These are phyloP conservation scores for Echinarachnius parma DNA, from an alignment of 53 echinoderm and acorn worm species.

Conservation along the genomic window DNA sequence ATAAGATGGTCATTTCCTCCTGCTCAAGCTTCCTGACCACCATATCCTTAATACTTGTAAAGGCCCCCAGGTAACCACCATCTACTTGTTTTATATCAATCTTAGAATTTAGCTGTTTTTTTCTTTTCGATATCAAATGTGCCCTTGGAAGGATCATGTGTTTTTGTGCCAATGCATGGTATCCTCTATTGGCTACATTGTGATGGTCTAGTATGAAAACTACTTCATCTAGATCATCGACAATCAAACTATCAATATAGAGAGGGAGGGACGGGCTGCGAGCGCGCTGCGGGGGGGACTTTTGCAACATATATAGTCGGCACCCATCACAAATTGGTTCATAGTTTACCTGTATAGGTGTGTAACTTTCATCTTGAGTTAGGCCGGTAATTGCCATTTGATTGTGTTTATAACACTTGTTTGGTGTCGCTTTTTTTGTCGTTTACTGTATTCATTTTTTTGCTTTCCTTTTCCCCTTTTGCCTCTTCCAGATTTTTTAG, in stretches of 20 bases:
- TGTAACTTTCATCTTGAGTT: conserved; percentile 22
- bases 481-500: conserved; percentile 8
- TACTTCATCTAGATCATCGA: conserved; percentile 42
- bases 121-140: conserved; percentile 19
- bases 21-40: neutral
- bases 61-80: conserved; percentile 41
- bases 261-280: neutral
- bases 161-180: conserved; percentile 45
- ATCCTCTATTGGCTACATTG: conserved; percentile 45
- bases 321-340: conserved; percentile 24
- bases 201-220: conserved; percentile 45
- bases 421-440: conserved; percentile 8
- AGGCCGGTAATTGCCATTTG: neutral
- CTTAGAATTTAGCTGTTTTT: conserved; percentile 15
- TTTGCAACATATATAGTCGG: neutral
- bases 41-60: neutral
- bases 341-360: conserved; percentile 14
- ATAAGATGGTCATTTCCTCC: neutral
- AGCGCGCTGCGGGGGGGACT: neutral
- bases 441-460: conserved; percentile 2
- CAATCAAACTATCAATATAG: neutral
- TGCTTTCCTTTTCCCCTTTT: conserved; percentile 1
- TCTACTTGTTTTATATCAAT: conserved; percentile 26
- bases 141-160: conserved; percentile 13
- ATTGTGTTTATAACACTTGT: neutral